Base-by-base conservation (phyloP, 2,888 invertebrate species). In the Papilio elwesi region DNA sequence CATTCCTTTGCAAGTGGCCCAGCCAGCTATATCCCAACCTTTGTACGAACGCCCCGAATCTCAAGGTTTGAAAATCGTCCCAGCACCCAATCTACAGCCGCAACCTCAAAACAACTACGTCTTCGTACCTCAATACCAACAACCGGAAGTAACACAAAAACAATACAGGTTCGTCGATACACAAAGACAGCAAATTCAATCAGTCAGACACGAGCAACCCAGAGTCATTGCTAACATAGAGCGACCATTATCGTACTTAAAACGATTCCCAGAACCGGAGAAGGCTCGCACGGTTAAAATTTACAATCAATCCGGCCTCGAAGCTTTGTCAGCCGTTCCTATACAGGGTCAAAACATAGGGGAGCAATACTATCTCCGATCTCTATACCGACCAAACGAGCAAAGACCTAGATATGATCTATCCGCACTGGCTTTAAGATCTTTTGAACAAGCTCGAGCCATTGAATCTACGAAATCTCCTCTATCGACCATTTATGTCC, bases 11-110 rank as follows among this genome's bases (percentile, higher is more conserved):
- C 86, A 86, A 55, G 78, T 83, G 73, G 79, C 84, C 0, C 86
- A 87, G 65, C 79, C 84, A 11, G 80, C 80, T 7, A 59, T 83
- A 13, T 88, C 87, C 65, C 87, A 88, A 77, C 79, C 83, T n/a
- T 76, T 87, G 13, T 92, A 91, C 59, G 91, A 92, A 74, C 85
- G 85, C 13, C 90, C 90, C 0, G 93, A 93, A 82, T 77, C 87
- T 10, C 92, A 93, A 80, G 93, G 93, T 0, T 80, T 94, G 11
- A 94, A 93, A 81, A 82, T 94, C 11, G 92, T 94, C 0, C 87
- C 91, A 2, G 90, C 94, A 2, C 94, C 94, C 0, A 93, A 94
- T 78, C 81, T 94, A 55, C 81, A 82, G 36, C 84, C 86, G 0
- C 85, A 86, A 68, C 78, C 82, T 10, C 73, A 69, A 57, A 47